phyloP scores from a whole-genome alignment of 2,113 vertebrate species.

The Lanius ludovicianus region DNA sequence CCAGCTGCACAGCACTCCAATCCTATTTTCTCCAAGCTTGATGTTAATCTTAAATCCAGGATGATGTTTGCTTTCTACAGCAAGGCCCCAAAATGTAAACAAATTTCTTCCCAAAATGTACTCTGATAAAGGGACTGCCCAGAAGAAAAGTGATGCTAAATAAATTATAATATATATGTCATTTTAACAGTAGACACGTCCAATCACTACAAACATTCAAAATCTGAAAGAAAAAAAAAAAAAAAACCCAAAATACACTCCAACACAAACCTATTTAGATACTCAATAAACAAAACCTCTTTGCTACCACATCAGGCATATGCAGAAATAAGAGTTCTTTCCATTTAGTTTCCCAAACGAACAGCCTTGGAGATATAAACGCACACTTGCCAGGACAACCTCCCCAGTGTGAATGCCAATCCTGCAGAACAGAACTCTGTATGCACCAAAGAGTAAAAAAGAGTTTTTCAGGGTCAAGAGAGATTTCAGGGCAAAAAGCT shows the following conservation, averaged over 20 bases:
- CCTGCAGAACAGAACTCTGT: conserved; percentile 17
- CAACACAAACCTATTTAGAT: conserved; percentile 31
- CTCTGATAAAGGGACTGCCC: not conserved
- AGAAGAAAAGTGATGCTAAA: not conserved
- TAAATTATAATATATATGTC: not conserved
- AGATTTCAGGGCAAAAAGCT: conserved; percentile 20
- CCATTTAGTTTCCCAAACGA: conserved; percentile 53
- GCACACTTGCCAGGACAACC: conserved; percentile 46
- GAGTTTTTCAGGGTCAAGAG: conserved; percentile 16
- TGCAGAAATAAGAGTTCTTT: conserved; percentile 44
- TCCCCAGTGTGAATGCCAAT: conserved; percentile 48
- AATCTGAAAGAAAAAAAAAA: not conserved
- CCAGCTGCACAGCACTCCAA: not conserved
- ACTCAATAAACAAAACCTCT: not conserved
- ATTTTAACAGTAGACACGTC: not conserved
- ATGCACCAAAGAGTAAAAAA: conserved; percentile 16
- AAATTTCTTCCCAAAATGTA: not conserved
- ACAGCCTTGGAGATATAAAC: conserved; percentile 47
- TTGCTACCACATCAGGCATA: conserved; percentile 20
- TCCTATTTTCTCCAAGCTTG: conserved; percentile 4
- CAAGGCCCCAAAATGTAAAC: not conserved
- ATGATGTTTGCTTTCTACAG: not conserved
- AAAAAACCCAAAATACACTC: not conserved
- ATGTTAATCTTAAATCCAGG: not conserved
- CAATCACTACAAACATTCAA: not conserved